phyloP scores from a whole-genome alignment of 2,888 invertebrate genomes.

The Erebia aethiops region DNA sequence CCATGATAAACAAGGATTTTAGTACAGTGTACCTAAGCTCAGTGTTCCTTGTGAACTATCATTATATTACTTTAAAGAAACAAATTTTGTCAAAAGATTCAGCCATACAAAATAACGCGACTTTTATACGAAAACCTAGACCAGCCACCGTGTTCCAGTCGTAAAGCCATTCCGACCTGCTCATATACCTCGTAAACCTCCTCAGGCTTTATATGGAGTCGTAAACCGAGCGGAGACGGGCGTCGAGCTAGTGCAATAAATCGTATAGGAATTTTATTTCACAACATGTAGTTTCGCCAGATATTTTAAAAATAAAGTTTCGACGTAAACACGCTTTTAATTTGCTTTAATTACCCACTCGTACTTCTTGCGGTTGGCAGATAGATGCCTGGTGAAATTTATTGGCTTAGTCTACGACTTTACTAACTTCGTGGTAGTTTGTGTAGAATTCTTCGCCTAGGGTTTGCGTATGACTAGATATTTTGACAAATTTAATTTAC shows the following conservation, averaged over 20 bases:
- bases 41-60: not conserved
- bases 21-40: not conserved
- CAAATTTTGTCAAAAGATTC: constrained; percentile 11
- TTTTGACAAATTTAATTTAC: no score
- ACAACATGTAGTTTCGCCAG: constrained; percentile 17
- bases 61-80: not conserved
- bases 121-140: constrained; percentile 25
- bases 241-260: constrained; percentile 27
- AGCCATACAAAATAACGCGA: constrained; percentile 10
- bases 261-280: constrained; percentile 23
- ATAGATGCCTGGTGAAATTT: constrained; percentile 21
- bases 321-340: constrained; percentile 17
- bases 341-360: constrained; percentile 16
- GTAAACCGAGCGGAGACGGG: constrained; percentile 33
- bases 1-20: no score
- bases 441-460: not conserved
- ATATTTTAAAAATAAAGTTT: constrained; percentile 19
- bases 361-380: constrained; percentile 1
- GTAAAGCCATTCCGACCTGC: constrained; percentile 28
- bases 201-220: constrained; percentile 32
- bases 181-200: constrained; percentile 36
- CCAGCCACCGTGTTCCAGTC: constrained; percentile 28
- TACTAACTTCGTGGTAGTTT: not conserved
- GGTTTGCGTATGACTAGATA: no score
- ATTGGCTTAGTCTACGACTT: not conserved